Evolutionary conservation across 1,140 invertebrate species (phyloP).

Genomic region (Coenobita brevimanus): DNA sequence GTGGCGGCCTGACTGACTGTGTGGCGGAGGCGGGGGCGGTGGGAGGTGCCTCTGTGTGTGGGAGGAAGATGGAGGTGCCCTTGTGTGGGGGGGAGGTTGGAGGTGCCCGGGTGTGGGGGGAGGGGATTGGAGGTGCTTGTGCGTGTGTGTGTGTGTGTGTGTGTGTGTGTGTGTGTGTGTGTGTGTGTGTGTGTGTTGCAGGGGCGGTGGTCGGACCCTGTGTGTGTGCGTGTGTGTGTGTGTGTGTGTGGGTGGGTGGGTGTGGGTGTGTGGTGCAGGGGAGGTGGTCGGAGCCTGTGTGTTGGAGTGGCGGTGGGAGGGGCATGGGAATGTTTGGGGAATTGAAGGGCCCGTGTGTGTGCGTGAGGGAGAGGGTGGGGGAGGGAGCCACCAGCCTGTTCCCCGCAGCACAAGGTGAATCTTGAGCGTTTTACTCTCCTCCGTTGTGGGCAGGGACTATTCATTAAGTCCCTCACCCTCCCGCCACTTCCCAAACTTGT

Average conservation of each 20-base stretch:
- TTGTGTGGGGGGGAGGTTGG: background rate
- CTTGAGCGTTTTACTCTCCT: too few relatives aligned
- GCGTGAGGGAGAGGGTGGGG: too few relatives aligned
- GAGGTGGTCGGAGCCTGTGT: background rate
- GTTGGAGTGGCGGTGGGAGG: background rate
- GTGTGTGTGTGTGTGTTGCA: conserved; percentile 8
- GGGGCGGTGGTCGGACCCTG: background rate
- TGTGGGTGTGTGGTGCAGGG: background rate
- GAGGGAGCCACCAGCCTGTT: too few relatives aligned
- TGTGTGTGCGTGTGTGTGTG: conserved; percentile 36
- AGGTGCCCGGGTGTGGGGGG: background rate
- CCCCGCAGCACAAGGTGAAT: too few relatives aligned
- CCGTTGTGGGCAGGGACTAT: too few relatives aligned
- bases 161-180: conserved; percentile 22
- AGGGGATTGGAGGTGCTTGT: background rate
- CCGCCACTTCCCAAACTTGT: too few relatives aligned
- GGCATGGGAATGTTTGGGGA: too few relatives aligned
- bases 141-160: conserved; percentile 9
- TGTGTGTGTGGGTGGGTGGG: conserved; percentile 20
- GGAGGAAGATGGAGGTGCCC: background rate
- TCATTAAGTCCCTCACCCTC: too few relatives aligned
- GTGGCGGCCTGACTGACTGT: too few relatives aligned
- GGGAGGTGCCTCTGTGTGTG: too few relatives aligned
- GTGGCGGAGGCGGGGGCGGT: too few relatives aligned
- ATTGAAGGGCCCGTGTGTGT: too few relatives aligned